These are phyloP conservation scores for Anser cygnoides DNA, from an alignment of 2,113 vertebrate species.

Conservation along the genomic window DNA sequence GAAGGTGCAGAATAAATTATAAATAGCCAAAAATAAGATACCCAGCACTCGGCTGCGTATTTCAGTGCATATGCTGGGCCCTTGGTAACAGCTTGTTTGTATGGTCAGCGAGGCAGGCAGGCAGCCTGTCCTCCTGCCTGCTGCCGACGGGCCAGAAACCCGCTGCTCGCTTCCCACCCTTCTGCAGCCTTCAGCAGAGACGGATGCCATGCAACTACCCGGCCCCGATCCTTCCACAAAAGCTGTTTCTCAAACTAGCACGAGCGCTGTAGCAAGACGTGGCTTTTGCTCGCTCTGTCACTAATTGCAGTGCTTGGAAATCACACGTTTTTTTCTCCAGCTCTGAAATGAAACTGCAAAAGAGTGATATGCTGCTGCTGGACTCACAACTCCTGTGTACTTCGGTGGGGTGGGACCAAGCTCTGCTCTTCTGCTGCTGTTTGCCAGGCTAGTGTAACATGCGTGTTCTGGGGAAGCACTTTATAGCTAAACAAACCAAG, in stretches of 20 bases:
- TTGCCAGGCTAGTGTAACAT: neutral
- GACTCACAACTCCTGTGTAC: neutral
- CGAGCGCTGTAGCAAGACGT: neutral
- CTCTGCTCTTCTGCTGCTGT: neutral
- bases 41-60: neutral
- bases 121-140: neutral
- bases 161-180: neutral
- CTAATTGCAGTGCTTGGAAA: neutral
- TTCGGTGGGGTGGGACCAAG: neutral
- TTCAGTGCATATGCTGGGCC: rapidly evolving
- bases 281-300: neutral
- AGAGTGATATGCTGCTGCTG: neutral
- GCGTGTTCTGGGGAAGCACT: neutral
- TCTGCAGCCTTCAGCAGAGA: neutral
- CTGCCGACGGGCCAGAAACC: neutral
- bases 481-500: neutral
- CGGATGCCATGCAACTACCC: neutral
- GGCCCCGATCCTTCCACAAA: neutral
- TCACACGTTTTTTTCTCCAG: neutral
- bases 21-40: neutral
- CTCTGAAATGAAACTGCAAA: neutral
- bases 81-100: neutral
- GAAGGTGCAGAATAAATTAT: neutral
- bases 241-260: neutral
- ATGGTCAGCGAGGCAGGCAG: neutral